Percentiles rank a stretch among this genome's conserved stretches.
These are phyloP conservation scores for Aix galericulata DNA, from an alignment of 2,113 vertebrate genomes.

Conservation along the genomic window DNA sequence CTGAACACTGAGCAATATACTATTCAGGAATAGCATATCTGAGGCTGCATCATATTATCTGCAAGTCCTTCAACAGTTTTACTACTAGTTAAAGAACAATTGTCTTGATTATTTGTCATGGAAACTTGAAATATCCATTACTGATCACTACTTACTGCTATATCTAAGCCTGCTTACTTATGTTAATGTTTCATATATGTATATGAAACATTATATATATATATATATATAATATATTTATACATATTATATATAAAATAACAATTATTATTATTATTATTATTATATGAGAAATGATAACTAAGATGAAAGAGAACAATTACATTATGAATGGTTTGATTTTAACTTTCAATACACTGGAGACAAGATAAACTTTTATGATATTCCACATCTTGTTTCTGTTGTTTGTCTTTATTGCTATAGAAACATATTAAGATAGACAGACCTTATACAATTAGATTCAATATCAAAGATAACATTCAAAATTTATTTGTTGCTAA, in stretches of 20 bases:
- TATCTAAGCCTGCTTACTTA: neutral
- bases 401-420: neutral
- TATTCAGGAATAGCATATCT: neutral
- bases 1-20: fast-evolving
- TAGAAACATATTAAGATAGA: neutral
- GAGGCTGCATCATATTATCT: neutral
- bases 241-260: too few species aligned
- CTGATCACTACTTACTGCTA: neutral
- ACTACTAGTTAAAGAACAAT: neutral
- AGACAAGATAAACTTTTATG: neutral
- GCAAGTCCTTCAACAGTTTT: neutral
- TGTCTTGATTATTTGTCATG: neutral
- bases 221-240: neutral
- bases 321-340: neutral
- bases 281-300: too few species aligned
- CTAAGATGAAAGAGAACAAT: neutral
- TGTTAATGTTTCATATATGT: neutral
- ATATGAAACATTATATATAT: neutral
- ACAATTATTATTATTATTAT: too few species aligned
- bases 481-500: neutral
- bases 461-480: neutral
- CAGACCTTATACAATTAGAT: neutral
- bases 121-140: neutral
- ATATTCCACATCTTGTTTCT: fast-evolving
- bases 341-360: neutral